Conservation (phyloP, 2,888 invertebrate genomes). For the Halocaridina rubra region DNA sequence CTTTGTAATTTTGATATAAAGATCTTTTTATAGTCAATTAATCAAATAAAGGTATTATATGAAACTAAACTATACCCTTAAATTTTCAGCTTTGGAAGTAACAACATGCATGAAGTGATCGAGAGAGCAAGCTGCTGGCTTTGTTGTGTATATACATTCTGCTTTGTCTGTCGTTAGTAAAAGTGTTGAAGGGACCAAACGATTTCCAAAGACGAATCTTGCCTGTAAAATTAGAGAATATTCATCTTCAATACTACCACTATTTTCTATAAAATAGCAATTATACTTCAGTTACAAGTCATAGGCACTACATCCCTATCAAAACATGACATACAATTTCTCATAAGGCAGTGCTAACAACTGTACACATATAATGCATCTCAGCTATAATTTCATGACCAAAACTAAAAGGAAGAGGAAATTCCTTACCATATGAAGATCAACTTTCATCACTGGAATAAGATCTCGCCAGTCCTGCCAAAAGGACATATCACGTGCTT, state of each 20-base stretch:
- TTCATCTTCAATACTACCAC: no score
- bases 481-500: slow-evolving; percentile 51
- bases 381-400: background rate
- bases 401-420: background rate
- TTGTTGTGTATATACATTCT: slow-evolving; percentile 93
- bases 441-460: slow-evolving; percentile 95
- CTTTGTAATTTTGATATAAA: no score
- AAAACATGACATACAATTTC: no score
- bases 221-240: slow-evolving; percentile 78
- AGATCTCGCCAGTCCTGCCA: slow-evolving; percentile 90
- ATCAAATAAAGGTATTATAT: no score
- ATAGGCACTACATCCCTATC: no score
- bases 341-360: no score
- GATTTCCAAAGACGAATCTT: slow-evolving; percentile 93
- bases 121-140: slow-evolving; percentile 91
- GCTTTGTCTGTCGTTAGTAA: slow-evolving; percentile 93
- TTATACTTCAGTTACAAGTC: no score
- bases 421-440: slow-evolving; percentile 82
- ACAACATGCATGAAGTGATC: slow-evolving; percentile 96
- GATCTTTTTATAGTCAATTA: no score
- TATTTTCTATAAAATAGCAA: no score
- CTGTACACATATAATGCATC: no score
- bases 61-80: slow-evolving; percentile 73
- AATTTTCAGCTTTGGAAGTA: slow-evolving; percentile 94
- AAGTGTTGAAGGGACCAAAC: slow-evolving; percentile 91